Base-by-base conservation (phyloP, 2,888 invertebrate genomes). In the Pasiphila rectangulata region DNA sequence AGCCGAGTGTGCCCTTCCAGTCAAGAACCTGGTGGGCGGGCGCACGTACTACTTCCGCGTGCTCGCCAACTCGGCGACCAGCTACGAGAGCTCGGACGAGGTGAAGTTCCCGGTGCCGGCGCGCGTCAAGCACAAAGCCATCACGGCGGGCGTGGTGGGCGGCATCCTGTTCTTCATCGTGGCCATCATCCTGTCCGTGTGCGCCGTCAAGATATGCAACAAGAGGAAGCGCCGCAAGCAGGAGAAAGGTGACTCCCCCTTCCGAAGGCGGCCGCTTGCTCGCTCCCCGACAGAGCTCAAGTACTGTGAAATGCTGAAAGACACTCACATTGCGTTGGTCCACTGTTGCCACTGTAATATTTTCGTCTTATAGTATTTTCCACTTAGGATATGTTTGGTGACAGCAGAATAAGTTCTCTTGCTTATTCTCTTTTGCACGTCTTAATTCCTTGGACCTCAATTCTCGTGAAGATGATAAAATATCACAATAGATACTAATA, bases 191-290 rank as follows among this genome's bases (percentile, higher is more conserved):
- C 93, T 98, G 73, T 97, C 98, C 69, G 95, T 98, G 76, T 97
- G 98, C 91, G 97, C 97, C 70, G 97, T 98, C 76, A 97, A 98
- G 91, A 97, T 98, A 86, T 97, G 97, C 93, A 98, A 98, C 91
- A 97, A 97, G 90, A 92, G 97, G 78, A 97, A 97, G 90, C 93
- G 97, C 73, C 94, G 97, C 91, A 97, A 97, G 93, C 97, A 97
- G 90, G 97, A 97, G 90, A 97, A 98, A 96, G 98, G 98, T 98
- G 91, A 90, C 90, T 41, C 5, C n/a, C 27, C 40, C 45, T 37
- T 50, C 56, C 56, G 50, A 56, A 17, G 36, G 69, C 71, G 71
- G 75, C 77, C 79, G 80, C 77, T 65, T 55, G 77, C 75, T 69
- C 76, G 74, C 75, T 65, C 61, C 75, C 69, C 52, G 50, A 55